Percentiles rank a stretch among this genome's conserved stretches.
Evolutionary conservation across 1,140 invertebrate genomes (phyloP).

Genomic region (Calliopsis andreniformis): DNA sequence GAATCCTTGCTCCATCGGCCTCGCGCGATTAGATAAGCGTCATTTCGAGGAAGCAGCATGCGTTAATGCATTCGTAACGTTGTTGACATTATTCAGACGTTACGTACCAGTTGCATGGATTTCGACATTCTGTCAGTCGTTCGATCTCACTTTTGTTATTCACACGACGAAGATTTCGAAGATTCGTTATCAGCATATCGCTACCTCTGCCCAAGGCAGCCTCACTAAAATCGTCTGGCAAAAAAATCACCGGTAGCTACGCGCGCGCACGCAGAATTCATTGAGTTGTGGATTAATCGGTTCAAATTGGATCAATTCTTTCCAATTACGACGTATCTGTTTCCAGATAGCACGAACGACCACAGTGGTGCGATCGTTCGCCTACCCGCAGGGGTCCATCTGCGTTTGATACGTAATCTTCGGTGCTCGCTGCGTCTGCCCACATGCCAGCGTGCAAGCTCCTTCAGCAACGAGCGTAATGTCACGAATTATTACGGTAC

Average conservation of each 20-base stretch:
- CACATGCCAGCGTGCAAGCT: slow-evolving; percentile 25
- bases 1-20: background rate
- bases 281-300: slow-evolving; percentile 61
- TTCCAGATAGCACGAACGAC: slow-evolving; percentile 61
- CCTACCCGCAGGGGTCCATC: slow-evolving; percentile 75
- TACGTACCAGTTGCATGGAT: slow-evolving; percentile 13
- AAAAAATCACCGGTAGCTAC: slow-evolving; percentile 52
- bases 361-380: slow-evolving; percentile 61
- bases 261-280: slow-evolving; percentile 46
- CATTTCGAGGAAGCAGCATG: slow-evolving; percentile 33
- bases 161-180: background rate
- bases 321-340: slow-evolving; percentile 59
- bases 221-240: background rate
- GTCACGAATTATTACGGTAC: slow-evolving; percentile 29
- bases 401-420: slow-evolving; percentile 51
- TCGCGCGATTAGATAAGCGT: slow-evolving; percentile 54
- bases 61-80: slow-evolving; percentile 12
- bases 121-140: slow-evolving; percentile 15
- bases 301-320: slow-evolving; percentile 60
- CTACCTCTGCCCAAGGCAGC: background rate
- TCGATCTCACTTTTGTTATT: background rate
- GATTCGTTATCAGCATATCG: background rate
- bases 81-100: slow-evolving; percentile 23
- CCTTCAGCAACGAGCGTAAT: slow-evolving; percentile 25
- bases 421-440: slow-evolving; percentile 26